These are phyloP conservation scores for Fissipunctia ypsillon DNA, from an alignment of 2,888 invertebrate genomes.

Conservation along the genomic window DNA sequence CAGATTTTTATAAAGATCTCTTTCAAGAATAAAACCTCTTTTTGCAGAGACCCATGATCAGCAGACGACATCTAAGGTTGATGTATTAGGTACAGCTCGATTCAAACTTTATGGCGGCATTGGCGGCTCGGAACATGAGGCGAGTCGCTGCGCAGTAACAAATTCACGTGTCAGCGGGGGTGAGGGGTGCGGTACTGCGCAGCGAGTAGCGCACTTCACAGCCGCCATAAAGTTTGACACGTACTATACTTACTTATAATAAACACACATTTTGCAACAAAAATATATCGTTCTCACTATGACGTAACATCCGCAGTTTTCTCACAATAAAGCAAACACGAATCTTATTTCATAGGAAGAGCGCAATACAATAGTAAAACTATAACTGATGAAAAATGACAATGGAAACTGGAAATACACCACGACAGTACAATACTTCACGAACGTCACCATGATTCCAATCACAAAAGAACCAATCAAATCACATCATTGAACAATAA, in stretches of 20 bases:
- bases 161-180: no score
- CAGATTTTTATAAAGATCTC: background rate
- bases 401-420: slow-evolving; percentile 5
- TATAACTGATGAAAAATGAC: slow-evolving; percentile 1
- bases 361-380: background rate
- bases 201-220: no score
- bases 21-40: background rate
- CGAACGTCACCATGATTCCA: slow-evolving; percentile 5
- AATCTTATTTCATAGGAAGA: slow-evolving; percentile 24
- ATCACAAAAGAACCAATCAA: slow-evolving; percentile 9
- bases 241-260: no score
- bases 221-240: no score
- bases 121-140: no score
- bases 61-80: background rate
- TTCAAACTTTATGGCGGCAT: no score
- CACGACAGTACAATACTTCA: slow-evolving; percentile 3
- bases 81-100: no score
- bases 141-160: no score
- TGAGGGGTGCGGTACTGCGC: no score
- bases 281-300: slow-evolving; percentile 1
- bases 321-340: background rate
- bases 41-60: background rate
- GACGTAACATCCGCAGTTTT: slow-evolving; percentile 15
- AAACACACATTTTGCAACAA: background rate
- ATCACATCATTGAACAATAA: slow-evolving; percentile 20